Conservation (phyloP, 2,888 invertebrate genomes). For the Bombylius discolor region DNA sequence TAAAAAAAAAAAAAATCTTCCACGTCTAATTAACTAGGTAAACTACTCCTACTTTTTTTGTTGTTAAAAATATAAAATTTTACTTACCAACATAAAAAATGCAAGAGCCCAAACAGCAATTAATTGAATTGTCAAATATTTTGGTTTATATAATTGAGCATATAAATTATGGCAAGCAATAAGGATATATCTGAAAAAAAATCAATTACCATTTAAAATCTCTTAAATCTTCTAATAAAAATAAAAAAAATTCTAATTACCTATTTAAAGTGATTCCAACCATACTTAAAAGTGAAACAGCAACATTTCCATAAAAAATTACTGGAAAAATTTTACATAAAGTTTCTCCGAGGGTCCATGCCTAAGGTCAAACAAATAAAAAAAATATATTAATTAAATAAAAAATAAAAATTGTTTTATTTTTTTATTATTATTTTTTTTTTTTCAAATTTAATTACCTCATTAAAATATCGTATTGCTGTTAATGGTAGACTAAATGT, state of each 20-base stretch:
- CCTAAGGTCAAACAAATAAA: constrained; percentile 19
- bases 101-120: constrained; percentile 67
- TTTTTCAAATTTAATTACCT: constrained; percentile 32
- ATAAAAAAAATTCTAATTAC: constrained; percentile 36
- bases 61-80: too few relatives aligned
- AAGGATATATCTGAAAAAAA: constrained; percentile 57
- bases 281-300: constrained; percentile 76
- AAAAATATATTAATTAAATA: not conserved
- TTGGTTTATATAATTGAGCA: constrained; percentile 58
- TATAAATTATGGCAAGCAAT: constrained; percentile 73
- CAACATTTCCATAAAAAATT: constrained; percentile 81
- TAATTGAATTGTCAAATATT: constrained; percentile 65
- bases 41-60: too few relatives aligned
- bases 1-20: too few relatives aligned
- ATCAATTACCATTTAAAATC: not conserved
- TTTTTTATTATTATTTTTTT: not conserved
- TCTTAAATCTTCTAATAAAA: too few relatives aligned
- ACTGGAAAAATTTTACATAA: constrained; percentile 77
- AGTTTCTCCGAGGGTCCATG: constrained; percentile 65
- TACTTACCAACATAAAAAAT: constrained; percentile 53
- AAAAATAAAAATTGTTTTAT: not conserved
- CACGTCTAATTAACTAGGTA: too few relatives aligned
- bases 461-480: constrained; percentile 66
- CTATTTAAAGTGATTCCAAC: constrained; percentile 81
- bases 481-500: constrained; percentile 72